These are phyloP conservation scores for Otis tarda DNA, from an alignment of 2,113 vertebrate species.

Conservation along the genomic window DNA sequence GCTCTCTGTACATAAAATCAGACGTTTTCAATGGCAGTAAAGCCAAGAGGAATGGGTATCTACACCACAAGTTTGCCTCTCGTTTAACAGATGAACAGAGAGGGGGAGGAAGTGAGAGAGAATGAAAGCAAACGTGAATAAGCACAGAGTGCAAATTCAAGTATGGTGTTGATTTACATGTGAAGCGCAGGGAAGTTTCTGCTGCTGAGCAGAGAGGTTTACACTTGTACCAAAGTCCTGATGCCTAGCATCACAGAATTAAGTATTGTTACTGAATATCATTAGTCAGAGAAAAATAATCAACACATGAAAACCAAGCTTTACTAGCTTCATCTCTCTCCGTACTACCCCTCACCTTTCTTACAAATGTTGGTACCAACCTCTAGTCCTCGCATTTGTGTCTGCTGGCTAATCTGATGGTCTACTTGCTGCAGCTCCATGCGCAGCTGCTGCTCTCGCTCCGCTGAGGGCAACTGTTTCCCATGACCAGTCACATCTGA, in stretches of 20 bases:
- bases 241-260: not conserved
- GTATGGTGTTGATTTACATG: fast-evolving
- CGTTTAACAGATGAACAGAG: not conserved
- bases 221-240: not conserved
- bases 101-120: not conserved
- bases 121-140: not conserved
- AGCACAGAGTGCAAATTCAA: not conserved
- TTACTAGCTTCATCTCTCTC: not conserved
- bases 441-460: conserved; percentile 93
- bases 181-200: not conserved
- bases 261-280: not conserved
- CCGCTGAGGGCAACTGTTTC: conserved; percentile 81
- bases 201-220: not conserved
- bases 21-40: not conserved
- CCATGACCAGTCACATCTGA: conserved; percentile 75
- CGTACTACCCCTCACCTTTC: not conserved
- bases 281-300: not conserved
- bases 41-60: not conserved
- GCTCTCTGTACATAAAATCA: not conserved
- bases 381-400: conserved; percentile 90
- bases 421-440: conserved; percentile 96
- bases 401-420: conserved; percentile 97
- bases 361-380: conserved; percentile 59
- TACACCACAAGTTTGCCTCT: not conserved
- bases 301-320: not conserved